A percentile compares a stretch with the other conserved stretches of the same genome.
These are phyloP conservation scores for Tetranychus piercei DNA, from an alignment of 2,888 invertebrate species.

Conservation along the genomic window DNA sequence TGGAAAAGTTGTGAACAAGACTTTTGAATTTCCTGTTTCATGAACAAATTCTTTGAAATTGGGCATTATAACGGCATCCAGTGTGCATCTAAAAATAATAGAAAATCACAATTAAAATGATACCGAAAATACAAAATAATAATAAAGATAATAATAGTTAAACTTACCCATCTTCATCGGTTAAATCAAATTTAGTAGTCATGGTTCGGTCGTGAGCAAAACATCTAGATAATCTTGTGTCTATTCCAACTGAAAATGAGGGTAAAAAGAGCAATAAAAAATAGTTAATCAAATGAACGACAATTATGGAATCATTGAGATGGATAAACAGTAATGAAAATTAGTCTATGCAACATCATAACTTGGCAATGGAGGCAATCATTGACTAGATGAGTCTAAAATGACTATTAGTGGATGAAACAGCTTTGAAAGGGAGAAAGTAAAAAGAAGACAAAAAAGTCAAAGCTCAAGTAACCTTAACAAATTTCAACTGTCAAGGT, in stretches of 20 bases:
- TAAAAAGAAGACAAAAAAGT: not conserved
- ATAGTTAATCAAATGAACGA: not conserved
- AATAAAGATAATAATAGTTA: not conserved
- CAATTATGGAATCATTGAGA: too few relatives aligned
- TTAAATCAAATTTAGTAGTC: conserved; percentile 51
- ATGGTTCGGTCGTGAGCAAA: conserved; percentile 57
- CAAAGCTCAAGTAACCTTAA: not conserved
- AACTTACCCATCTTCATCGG: conserved; percentile 49
- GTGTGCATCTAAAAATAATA: conserved; percentile 22
- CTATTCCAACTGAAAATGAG: conserved; percentile 43
- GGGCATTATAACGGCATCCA: conserved; percentile 23
- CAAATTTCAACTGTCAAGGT: not conserved
- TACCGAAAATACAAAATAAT: not conserved
- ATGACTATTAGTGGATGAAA: conserved; percentile 2
- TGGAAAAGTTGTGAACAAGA: conserved; percentile 44
- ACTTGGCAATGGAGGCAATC: too few relatives aligned
- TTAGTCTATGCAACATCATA: too few relatives aligned
- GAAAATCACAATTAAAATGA: not conserved
- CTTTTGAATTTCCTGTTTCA: conserved; percentile 26
- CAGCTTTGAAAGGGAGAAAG: not conserved
- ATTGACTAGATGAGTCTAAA: not conserved
- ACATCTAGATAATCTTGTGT: conserved; percentile 55
- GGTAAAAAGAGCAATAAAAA: conserved; percentile 9
- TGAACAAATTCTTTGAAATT: conserved; percentile 24
- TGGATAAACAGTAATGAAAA: too few relatives aligned